Evolutionary conservation across 1,140 invertebrate genomes (phyloP).

Genomic region (Neodiprion lecontei): DNA sequence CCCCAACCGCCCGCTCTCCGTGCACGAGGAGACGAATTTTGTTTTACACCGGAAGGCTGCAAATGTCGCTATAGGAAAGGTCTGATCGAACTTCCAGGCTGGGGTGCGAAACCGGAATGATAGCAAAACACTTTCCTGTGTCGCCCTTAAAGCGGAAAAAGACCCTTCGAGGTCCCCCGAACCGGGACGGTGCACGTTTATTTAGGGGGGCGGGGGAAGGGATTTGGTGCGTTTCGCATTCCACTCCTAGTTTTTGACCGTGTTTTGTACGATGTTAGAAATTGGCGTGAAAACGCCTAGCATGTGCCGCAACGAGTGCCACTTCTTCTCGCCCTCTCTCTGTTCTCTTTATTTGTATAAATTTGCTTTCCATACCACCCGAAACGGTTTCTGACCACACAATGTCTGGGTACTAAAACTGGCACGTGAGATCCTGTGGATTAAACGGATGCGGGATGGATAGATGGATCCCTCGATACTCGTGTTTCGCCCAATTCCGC

Average conservation of each 20-base stretch:
- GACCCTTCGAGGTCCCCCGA: not conserved
- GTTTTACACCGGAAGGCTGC: not conserved
- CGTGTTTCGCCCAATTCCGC: too few species aligned
- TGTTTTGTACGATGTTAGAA: not conserved
- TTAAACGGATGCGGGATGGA: not conserved
- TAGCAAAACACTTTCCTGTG: slow-evolving; percentile 2
- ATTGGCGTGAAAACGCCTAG: not conserved
- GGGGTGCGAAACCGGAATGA: not conserved
- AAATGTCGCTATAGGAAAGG: too few species aligned
- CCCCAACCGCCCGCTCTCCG: not conserved
- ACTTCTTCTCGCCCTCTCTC: not conserved
- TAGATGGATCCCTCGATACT: too few species aligned
- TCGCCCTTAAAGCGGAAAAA: not conserved
- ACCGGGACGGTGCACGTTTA: not conserved
- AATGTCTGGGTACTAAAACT: not conserved
- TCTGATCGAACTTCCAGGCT: not conserved
- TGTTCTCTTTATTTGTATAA: not conserved
- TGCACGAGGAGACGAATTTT: not conserved
- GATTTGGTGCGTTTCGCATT: too few species aligned
- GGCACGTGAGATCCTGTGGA: not conserved
- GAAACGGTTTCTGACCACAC: not conserved
- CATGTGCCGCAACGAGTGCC: not conserved
- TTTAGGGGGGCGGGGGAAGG: too few species aligned
- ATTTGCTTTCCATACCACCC: not conserved
- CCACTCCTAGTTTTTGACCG: not conserved